phyloP scores from a whole-genome alignment of 2,888 invertebrate genomes.

The Ariolimax columbianus region DNA sequence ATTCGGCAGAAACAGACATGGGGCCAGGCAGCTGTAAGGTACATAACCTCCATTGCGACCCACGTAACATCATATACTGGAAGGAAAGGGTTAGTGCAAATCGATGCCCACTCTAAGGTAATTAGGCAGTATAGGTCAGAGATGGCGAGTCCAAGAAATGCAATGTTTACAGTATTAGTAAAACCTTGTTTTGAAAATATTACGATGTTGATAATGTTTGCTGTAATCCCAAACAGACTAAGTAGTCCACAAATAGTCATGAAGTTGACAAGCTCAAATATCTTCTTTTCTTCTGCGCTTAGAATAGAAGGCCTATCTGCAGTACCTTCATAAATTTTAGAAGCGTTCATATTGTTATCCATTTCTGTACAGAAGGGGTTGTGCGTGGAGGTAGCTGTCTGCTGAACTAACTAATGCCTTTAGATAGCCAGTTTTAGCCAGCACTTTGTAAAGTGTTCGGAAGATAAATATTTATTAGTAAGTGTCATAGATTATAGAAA shows the following conservation, averaged over 20 bases:
- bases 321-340: background rate
- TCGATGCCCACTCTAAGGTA: slow-evolving; percentile 2
- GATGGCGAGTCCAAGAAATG: slow-evolving; percentile 26
- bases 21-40: slow-evolving; percentile 15
- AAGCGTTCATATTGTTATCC: background rate
- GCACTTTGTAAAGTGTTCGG: too few relatives aligned
- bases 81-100: slow-evolving; percentile 13
- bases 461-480: too few relatives aligned
- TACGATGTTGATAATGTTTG: slow-evolving; percentile 12
- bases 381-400: too few relatives aligned
- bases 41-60: background rate
- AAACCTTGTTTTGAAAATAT: slow-evolving; percentile 34
- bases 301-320: background rate
- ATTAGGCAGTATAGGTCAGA: slow-evolving; percentile 16
- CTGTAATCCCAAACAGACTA: slow-evolving; percentile 2
- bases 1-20: slow-evolving; percentile 33
- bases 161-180: slow-evolving; percentile 1
- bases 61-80: background rate
- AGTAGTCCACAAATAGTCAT: background rate
- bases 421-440: too few relatives aligned
- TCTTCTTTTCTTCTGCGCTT: background rate
- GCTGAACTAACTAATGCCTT: too few relatives aligned
- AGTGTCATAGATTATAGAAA: too few relatives aligned
- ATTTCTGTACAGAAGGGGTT: too few relatives aligned
- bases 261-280: slow-evolving; percentile 22